Evolutionary conservation across 2,888 invertebrate species (phyloP).

Genomic region (Drosophila mercatorum): DNA sequence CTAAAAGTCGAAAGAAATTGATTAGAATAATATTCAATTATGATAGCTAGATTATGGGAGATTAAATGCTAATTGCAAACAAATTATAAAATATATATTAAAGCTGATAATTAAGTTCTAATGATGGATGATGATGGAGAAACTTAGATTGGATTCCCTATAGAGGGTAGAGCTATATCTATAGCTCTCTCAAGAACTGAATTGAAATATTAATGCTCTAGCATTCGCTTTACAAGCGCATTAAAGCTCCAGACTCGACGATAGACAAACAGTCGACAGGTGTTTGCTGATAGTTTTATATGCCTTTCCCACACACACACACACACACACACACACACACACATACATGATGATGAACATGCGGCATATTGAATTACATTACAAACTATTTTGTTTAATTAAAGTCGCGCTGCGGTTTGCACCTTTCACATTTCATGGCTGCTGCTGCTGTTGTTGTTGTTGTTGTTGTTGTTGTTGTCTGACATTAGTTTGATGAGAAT

Average conservation of each 20-base stretch:
- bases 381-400: slow-evolving; percentile 73
- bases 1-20: not conserved
- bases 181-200: not conserved
- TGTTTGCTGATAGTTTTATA: slow-evolving; percentile 53
- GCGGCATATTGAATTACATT: slow-evolving; percentile 57
- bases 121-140: not conserved
- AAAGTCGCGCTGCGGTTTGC: slow-evolving; percentile 59
- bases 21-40: not conserved
- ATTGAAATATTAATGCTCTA: slow-evolving; percentile 5
- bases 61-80: not conserved
- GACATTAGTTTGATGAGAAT: slow-evolving; percentile 51
- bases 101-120: not conserved
- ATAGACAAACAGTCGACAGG: slow-evolving; percentile 54
- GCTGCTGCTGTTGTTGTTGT: slow-evolving; percentile 8
- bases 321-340: slow-evolving; percentile 13
- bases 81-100: not conserved
- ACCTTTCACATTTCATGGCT: slow-evolving; percentile 47
- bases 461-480: slow-evolving; percentile 14
- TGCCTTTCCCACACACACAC: slow-evolving; percentile 21
- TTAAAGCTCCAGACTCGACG: slow-evolving; percentile 16
- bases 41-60: not conserved
- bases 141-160: no score
- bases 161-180: not conserved
- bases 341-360: slow-evolving; percentile 9
- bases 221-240: slow-evolving; percentile 7